These are phyloP conservation scores for Sparus aurata DNA, from an alignment of 2,797 vertebrate species.

Conservation along the genomic window DNA sequence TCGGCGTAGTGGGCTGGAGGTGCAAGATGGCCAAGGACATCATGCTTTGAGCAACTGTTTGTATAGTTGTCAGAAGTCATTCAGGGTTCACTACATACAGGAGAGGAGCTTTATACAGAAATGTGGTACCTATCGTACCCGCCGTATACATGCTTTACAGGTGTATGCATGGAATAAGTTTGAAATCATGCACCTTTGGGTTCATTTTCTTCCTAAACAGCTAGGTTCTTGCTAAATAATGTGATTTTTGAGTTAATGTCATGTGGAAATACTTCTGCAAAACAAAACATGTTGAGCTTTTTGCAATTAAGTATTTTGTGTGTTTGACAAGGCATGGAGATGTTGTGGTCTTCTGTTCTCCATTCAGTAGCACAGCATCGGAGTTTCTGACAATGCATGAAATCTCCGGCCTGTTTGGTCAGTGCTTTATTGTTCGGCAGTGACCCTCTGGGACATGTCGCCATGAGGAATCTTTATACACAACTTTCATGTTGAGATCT, in stretches of 20 bases:
- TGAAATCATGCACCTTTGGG: not conserved
- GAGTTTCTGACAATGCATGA: not conserved
- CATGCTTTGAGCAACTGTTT: constrained; percentile 8
- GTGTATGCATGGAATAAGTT: not conserved
- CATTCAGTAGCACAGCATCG: not conserved
- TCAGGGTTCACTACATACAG: constrained; percentile 9
- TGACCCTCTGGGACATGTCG: not conserved
- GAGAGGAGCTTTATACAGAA: not conserved
- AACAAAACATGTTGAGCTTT: not conserved
- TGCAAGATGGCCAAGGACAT: constrained; percentile 28
- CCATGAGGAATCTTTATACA: not conserved
- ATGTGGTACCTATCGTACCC: not conserved
- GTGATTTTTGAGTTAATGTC: not conserved
- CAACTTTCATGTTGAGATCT: not conserved
- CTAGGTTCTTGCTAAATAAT: not conserved
- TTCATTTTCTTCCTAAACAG: not conserved
- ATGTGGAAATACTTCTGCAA: not conserved
- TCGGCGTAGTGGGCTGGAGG: constrained; percentile 22
- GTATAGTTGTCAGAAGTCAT: constrained; percentile 23
- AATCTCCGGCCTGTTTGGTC: not conserved
- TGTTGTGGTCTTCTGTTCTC: not conserved
- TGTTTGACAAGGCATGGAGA: not conserved
- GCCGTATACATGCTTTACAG: not conserved
- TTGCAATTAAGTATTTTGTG: not conserved
- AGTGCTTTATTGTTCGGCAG: not conserved